These are phyloP conservation scores for Pseudeuparius sepicola DNA, from an alignment of 2,888 invertebrate species.

Conservation along the genomic window DNA sequence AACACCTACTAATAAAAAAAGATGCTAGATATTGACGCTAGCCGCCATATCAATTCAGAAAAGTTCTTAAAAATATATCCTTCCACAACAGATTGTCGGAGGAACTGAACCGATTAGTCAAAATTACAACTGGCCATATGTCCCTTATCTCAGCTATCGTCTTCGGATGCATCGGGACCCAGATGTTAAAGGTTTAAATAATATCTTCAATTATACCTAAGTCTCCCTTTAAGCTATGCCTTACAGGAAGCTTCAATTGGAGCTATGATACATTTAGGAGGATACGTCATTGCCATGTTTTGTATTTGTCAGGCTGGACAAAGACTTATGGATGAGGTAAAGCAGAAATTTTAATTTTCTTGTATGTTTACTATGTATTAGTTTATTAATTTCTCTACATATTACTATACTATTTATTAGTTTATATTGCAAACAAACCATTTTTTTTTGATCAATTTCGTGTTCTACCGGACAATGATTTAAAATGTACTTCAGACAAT, in stretches of 20 bases:
- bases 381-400: too few species aligned
- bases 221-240: background rate
- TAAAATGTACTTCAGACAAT: constrained; percentile 11
- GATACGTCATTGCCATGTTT: constrained; percentile 14
- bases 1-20: too few species aligned
- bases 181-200: constrained; percentile 13
- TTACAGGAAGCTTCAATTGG: constrained; percentile 14
- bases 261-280: constrained; percentile 14
- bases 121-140: constrained; percentile 10
- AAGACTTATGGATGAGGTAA: constrained; percentile 12
- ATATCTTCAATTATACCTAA: background rate
- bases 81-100: constrained; percentile 10
- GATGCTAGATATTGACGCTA: too few species aligned
- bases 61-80: too few species aligned
- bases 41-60: too few species aligned
- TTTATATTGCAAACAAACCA: too few species aligned
- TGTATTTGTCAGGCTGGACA: constrained; percentile 15
- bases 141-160: constrained; percentile 12
- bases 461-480: too few species aligned
- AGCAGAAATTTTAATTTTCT: too few species aligned
- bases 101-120: constrained; percentile 8
- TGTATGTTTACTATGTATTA: too few species aligned
- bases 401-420: too few species aligned
- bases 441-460: too few species aligned
- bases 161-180: constrained; percentile 16